A percentile compares a stretch with the other conserved stretches of the same genome.
Conservation (phyloP, 2,113 vertebrate genomes). For the Cettia cetti region DNA sequence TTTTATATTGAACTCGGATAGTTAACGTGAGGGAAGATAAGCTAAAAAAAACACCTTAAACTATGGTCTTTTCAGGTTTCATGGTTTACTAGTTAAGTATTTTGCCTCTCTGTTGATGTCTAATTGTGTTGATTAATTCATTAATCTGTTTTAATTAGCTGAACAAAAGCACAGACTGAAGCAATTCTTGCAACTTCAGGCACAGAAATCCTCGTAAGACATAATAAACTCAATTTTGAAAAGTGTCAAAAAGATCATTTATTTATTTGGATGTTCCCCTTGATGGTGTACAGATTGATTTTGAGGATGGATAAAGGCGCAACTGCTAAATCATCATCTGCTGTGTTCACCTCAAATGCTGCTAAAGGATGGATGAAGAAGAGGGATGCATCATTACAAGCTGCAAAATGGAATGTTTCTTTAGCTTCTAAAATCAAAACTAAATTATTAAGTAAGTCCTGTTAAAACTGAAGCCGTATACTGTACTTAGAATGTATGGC, state of each 20-base stretch:
- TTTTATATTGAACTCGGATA: not conserved
- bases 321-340: not conserved
- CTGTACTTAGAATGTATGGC: not conserved
- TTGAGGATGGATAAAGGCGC: conserved; percentile 22
- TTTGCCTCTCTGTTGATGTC: not conserved
- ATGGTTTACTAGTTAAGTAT: not conserved
- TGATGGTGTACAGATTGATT: not conserved
- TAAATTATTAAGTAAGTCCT: conserved; percentile 84
- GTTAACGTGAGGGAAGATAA: not conserved
- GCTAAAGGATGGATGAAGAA: conserved; percentile 54
- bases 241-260: not conserved
- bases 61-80: not conserved
- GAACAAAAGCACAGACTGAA: not conserved
- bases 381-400: conserved; percentile 56
- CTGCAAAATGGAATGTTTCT: conserved; percentile 72
- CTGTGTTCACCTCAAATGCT: not conserved
- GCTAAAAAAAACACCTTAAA: not conserved
- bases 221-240: not conserved
- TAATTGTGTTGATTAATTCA: not conserved
- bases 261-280: not conserved
- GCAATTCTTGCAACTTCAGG: not conserved
- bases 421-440: conserved; percentile 85
- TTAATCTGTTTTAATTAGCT: not conserved
- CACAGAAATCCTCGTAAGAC: not conserved
- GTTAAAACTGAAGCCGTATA: not conserved